Evolutionary conservation across 2,113 vertebrate genomes (phyloP), one percentile per base, ranked within the genome.

Genomic region (Emydocephalus ijimae): DNA sequence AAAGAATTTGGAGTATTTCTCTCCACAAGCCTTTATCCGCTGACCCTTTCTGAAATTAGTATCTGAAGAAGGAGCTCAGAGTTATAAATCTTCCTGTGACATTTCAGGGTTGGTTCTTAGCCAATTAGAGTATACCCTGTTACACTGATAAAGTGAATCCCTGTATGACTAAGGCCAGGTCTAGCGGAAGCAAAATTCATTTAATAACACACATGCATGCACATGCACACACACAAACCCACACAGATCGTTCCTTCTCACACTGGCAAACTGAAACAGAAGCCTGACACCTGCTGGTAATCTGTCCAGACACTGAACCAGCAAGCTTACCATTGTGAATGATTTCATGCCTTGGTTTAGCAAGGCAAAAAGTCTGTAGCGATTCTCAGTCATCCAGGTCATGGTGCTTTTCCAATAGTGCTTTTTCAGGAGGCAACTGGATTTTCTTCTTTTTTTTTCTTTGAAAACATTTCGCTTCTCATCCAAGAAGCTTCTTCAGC

Each of bases 41-140:
- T 54, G 91, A 93, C 94, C 95, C 93, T 57, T 0, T 81, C 93
- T 91, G 95, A 94, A 96, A 97, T 96, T 94, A 96, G 95, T 56
- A 92, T 94, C 94, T 91, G 95, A 93, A 96, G 92, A 96, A 92
- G 95, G 93, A 94, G 93, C 0, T 50, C 93, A 6, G 90, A 1
- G 64, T 96, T 94, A 96, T 95, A 96, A 97, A 97, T 97, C 96
- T 96, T 93, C 39, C 95, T 0, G 52, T 97, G 97, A 96, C 97
- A 97, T 97, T 97, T 97, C 94, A 94, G 97, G 93, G 93, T 92
- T 18, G 1, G 89, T 57, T 92, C 92, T 87, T 23, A 7, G 23
- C 93, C 97, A 97, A 96, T 97, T 96, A 97, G 94, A 95, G 93
- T 52, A 45, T 26, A 15, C 92, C 4, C 21, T 6, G 48, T 93